Base-by-base conservation (phyloP, 2,113 vertebrate genomes). In the Platanista minor region DNA sequence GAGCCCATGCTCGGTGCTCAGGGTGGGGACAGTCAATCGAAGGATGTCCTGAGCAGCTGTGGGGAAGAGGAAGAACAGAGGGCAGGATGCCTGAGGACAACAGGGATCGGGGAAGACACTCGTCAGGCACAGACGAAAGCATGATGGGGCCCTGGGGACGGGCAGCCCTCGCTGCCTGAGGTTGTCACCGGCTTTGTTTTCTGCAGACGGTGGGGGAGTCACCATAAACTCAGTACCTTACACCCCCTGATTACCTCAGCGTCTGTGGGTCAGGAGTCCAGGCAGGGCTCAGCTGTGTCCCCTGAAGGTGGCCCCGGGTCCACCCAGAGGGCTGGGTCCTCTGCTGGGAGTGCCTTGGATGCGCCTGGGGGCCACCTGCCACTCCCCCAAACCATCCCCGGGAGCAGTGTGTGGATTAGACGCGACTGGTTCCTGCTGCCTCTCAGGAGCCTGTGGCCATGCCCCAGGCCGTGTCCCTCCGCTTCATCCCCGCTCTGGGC, bases 241-340 rank as follows among this genome's bases (percentile, higher is more conserved):
- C 3, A 1, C 25, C 14, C 61, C 5, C 33, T 2, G 12, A 29
- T 2, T 11, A 3, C n/a, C 78, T 14, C 2, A 3, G 1, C 0
- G 31, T 8, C 80, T 27, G 31, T 6, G 36, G 69, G 18, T 11
- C 21, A 1, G 20, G 41, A 27, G n/a, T 41, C 43, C 43, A 27
- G 87, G 41, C 18, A 1, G 3, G 2, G 59, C 59, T 64, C 18
- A 11, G 20, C 59, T 2, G 29, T 39, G 86, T 49, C 25, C 52
- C 4, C 61, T 71, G 52, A 17, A 21, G 4, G 31, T 23, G 21
- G 0, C 33, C 6, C 12, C 1, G 7, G n/a, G 36, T 36, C 46
- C 17, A 52, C 15, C 15, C 49, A 52, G 49, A 8, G 54, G 41
- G 17, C 25, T 0, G 6, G 18, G 43, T 10, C 13, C 43, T 75